Conservation (phyloP, 2,113 vertebrate species). For the human (Homo sapiens) region GRCh38 chr13:76227501-76228000, state of each 20-base stretch:
- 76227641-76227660: background rate
- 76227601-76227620: background rate
- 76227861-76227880: background rate
- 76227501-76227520: background rate
- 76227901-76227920: background rate
- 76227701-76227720: background rate
- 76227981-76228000: background rate
- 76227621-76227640: background rate
- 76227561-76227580: background rate
- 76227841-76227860: background rate
- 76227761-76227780: too few relatives aligned
- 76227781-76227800: rapidly evolving
- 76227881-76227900: background rate
- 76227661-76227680: background rate
- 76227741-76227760: background rate
- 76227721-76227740: background rate
- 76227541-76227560: background rate
- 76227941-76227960: background rate
- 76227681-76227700: background rate
- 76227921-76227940: rapidly evolving
- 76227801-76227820: rapidly evolving
- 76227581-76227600: background rate
- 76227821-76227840: background rate
- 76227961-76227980: background rate
- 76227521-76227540: background rate